These are phyloP conservation scores for Agraylea sexmaculata DNA, from an alignment of 1,140 invertebrate genomes.

Conservation along the genomic window DNA sequence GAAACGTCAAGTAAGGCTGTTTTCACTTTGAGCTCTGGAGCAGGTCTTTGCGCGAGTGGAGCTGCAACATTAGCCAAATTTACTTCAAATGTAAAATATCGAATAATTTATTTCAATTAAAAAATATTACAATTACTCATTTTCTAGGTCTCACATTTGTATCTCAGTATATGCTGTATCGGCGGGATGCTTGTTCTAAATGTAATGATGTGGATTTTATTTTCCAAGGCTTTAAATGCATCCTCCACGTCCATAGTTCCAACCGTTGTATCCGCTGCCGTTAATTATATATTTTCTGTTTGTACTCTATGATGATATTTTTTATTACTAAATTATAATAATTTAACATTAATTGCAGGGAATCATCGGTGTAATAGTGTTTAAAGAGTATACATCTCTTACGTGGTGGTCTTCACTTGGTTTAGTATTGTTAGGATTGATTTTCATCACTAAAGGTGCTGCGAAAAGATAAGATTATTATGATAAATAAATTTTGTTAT, in stretches of 20 bases:
- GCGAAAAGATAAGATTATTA: no score
- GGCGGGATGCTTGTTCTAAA: slow-evolving; percentile 44
- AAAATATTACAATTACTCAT: background rate
- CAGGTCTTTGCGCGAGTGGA: no score
- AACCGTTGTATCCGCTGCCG: slow-evolving; percentile 46
- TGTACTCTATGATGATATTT: slow-evolving; percentile 22
- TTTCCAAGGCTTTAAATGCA: slow-evolving; percentile 44
- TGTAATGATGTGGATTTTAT: slow-evolving; percentile 46
- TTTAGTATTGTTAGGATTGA: slow-evolving; percentile 39
- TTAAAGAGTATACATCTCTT: slow-evolving; percentile 39
- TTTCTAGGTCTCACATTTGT: slow-evolving; percentile 27
- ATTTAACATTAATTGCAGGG: slow-evolving; percentile 30
- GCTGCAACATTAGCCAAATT: no score
- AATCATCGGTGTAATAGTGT: slow-evolving; percentile 39
- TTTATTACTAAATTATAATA: slow-evolving; percentile 1
- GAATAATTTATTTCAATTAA: no score
- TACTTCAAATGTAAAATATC: no score
- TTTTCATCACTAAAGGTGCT: slow-evolving; percentile 29
- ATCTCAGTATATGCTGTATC: slow-evolving; percentile 29
- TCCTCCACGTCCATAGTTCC: slow-evolving; percentile 44
- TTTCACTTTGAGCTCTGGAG: no score
- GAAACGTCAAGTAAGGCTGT: no score
- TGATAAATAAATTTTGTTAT: no score
- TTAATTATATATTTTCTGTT: slow-evolving; percentile 52
- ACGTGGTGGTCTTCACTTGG: slow-evolving; percentile 43